Evolutionary conservation across 2,113 vertebrate species (phyloP), one percentile per base, ranked within the genome.

Genomic region (Brachyhypopomus occidentalis): DNA sequence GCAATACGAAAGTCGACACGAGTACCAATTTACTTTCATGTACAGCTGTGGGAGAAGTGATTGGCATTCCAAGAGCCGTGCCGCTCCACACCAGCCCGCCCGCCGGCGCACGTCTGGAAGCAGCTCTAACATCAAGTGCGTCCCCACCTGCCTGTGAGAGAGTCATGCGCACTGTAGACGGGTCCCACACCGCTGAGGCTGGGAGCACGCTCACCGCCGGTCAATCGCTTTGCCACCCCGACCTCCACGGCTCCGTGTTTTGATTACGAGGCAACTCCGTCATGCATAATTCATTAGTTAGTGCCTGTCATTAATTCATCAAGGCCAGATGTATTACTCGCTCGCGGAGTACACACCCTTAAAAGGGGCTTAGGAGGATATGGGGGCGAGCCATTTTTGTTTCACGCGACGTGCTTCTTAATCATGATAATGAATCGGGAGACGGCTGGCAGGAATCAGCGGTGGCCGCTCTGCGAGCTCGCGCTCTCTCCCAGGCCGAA

Each of bases 401-500:
- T 88, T 86, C 85, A 85, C 83, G 86, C 81, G 87, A 90, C 85
- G 72, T 87, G 88, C 87, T 92, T 90, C 87, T 90, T 92, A 91
- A 92, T 92, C 89, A 92, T 85, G 78, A 88, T 90, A 90, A 91
- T 92, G 86, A 91, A 90, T 91, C 86, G 86, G 80, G 74, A 88
- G 89, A 83, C 23, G 14, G 25, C 80, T 81, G 88, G 88, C 84
- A 84, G 84, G 88, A 89, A 89, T 88, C 66, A 55, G 77, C 80
- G 85, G 79, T 86, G 77, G 83, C 86, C 87, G 84, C 88, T 78
- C 81, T 27, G 25, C 22, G 60, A 52, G 62, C 70, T 66, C 23
- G 23, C 4, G 52, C 64, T 72, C 25, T 72, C 25, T 76, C 74
- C 30, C 60, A 36, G 23, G 23, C 5, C 7, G 5, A 72, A 30